Base-by-base conservation (phyloP, 2,113 vertebrate species). In the Ancistrus triradiatus region DNA sequence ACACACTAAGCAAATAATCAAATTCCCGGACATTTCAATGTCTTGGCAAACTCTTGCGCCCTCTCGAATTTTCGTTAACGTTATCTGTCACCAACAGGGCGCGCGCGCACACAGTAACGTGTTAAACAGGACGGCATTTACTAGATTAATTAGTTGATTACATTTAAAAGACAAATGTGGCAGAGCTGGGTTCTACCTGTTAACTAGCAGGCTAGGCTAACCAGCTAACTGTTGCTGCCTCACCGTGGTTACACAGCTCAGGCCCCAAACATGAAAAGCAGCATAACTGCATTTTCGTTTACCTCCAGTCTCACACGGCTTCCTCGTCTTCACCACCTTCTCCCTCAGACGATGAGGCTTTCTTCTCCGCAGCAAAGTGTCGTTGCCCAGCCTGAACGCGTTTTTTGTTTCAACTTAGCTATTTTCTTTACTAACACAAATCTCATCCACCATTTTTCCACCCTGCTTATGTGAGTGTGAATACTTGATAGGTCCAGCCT, bases 231-330 rank as follows among this genome's bases (percentile, higher is more conserved):
- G 37, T 18, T 25, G 21, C 33, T 27, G 40, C 35, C 21, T 10
- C 5, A 17, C 6, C 3, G 50, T 13, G 8, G 27, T 19, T 27
- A 13, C 4, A 21, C 6, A 46, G 38, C 31, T 48, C 64, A 65
- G 65, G 52, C 70, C 58, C 14, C 7, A 14, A 35, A 28, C 7
- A 52, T 14, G 10, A 60, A 66, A 51, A 8, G 28, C 3, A 53
- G 40, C 6, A 3, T 14, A n/a, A n/a, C 38, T 18, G 19, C 18
- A 22, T 47, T 15, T 1, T 8, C 8, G 3, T 57, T 78, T 67
- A 86, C 86, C 84, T 82, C 69, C 73, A 68, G 72, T 58, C 73
- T 70, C 77, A 70, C 73, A 65, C 74, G 59, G 68, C 43, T 50
- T 74, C 27, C 46, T 56, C 72, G 46, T 50, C 62, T 70, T 51